Conservation (phyloP, 1,140 invertebrate genomes). For the Orius insidiosus region DNA sequence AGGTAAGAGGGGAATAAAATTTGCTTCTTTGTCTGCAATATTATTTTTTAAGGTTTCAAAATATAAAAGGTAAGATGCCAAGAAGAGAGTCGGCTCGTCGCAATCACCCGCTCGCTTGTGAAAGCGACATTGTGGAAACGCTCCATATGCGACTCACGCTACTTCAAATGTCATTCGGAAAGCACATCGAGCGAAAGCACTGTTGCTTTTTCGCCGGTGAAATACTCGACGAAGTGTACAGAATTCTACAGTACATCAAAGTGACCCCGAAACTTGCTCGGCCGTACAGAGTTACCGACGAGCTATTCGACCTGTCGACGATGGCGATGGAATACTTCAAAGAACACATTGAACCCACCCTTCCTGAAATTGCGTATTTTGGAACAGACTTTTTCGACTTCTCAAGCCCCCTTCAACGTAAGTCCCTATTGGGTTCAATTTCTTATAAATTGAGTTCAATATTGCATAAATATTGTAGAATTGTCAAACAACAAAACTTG, state of each 20-base stretch:
- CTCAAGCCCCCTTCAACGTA: conserved; percentile 45
- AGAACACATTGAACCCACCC: conserved; percentile 68
- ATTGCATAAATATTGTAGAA: not conserved
- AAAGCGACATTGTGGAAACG: conserved; percentile 77
- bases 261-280: conserved; percentile 59
- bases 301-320: conserved; percentile 77
- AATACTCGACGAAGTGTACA: conserved; percentile 55
- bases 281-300: conserved; percentile 76
- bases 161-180: conserved; percentile 78
- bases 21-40: not conserved
- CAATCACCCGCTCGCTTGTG: conserved; percentile 66
- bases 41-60: conserved; percentile 37
- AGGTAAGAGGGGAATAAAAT: conserved; percentile 23
- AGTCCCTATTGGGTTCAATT: conserved; percentile 23
- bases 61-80: conserved; percentile 77
- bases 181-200: conserved; percentile 76
- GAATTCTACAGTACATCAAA: conserved; percentile 65
- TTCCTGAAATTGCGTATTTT: conserved; percentile 75
- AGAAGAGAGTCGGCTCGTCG: conserved; percentile 64
- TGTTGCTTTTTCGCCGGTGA: conserved; percentile 81
- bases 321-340: conserved; percentile 91
- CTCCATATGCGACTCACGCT: conserved; percentile 71
- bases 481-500: conserved; percentile 13
- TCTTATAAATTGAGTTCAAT: not conserved
- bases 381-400: conserved; percentile 59